Base-by-base conservation (phyloP, 2,888 invertebrate species). In the Hoplodrina blanda region DNA sequence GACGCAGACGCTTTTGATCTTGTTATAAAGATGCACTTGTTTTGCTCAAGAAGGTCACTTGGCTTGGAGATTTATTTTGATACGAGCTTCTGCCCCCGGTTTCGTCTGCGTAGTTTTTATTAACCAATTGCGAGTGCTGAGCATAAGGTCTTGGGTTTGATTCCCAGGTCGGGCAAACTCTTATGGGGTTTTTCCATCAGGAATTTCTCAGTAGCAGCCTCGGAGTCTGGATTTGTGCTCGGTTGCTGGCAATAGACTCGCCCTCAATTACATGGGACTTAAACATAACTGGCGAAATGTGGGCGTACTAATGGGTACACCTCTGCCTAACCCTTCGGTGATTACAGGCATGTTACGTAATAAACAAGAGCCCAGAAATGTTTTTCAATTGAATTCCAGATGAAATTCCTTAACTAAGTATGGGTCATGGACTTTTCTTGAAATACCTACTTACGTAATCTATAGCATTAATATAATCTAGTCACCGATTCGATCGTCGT, bases 1-100 rank as follows among this genome's bases (percentile, higher is more conserved):
- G n/a, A 15, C 4, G 57, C 73, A 76, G 60, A 50, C 41, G 37
- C 71, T 61, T 81, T 82, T 79, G 72, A 73, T 68, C 66, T 73
- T 55, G 54, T 13, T 55, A 11, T 30, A 52, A 55, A 65, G 67
- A 70, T 81, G 72, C 76, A 80, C 57, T 57, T 41, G 44, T 60
- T 79, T 67, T 65, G 33, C 49, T 59, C 17, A 37, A 17, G 25
- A n/a, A 20, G 30, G 33, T 41, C 59, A 37, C 50, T n/a, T 30
- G 17, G 25, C 46, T 19, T 44, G 25, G 11, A 20, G 13, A 44
- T 54, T 30, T 57, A 37, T 41, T 55, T 17, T 17, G 2, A 41
- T 33, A 49, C 37, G n/a, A 50, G 4, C 19, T n/a, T 52, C 20
- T 11, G 25, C 25, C 25, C 2, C 2, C 2, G 25, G 2, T 2